These are phyloP conservation scores for Tetramorium parvispinum DNA, from an alignment of 1,140 invertebrate genomes.

Conservation along the genomic window DNA sequence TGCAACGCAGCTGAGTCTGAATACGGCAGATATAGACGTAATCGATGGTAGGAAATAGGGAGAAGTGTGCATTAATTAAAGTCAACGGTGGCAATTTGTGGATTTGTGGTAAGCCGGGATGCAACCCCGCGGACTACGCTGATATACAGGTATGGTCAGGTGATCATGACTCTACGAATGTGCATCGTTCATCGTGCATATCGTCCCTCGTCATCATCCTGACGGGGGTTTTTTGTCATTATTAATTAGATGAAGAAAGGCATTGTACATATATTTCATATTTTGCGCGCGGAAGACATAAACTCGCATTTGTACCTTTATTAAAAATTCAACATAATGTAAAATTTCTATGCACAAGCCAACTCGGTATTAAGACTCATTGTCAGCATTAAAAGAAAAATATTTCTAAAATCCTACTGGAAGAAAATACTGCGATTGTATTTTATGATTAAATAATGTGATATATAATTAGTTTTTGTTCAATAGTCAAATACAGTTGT, in stretches of 20 bases:
- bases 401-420: neutral
- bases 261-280: neutral
- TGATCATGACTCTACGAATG: constrained; percentile 45
- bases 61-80: constrained; percentile 78
- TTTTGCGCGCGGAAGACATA: neutral
- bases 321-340: neutral
- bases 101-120: constrained; percentile 71
- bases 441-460: neutral
- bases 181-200: constrained; percentile 9
- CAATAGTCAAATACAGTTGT: neutral
- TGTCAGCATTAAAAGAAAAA: too few relatives aligned
- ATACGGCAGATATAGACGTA: constrained; percentile 46
- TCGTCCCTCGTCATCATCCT: neutral
- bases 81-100: constrained; percentile 73
- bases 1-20: neutral
- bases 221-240: neutral
- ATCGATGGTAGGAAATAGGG: constrained; percentile 64
- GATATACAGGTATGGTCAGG: constrained; percentile 30
- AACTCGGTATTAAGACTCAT: neutral
- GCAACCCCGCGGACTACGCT: constrained; percentile 44
- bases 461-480: neutral
- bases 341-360: neutral
- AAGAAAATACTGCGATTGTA: neutral
- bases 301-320: neutral
- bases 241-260: neutral